Base-by-base conservation (phyloP, 2,113 vertebrate genomes). In the Chaenocephalus aceratus region DNA sequence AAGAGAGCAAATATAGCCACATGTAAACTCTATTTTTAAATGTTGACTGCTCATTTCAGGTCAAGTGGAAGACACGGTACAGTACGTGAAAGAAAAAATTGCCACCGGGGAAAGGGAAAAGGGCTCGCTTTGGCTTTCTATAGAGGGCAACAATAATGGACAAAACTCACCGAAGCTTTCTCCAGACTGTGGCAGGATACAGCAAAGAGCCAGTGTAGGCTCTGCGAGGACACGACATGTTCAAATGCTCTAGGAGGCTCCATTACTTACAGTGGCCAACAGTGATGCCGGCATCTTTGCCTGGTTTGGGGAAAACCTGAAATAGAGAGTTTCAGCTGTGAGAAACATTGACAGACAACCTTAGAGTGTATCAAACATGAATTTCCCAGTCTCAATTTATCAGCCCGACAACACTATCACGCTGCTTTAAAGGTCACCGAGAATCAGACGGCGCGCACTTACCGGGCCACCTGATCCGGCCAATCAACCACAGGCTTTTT, bases 401-500 rank as follows among this genome's bases (percentile, higher is more conserved):
- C 52, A 67, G 72, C 52, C 57, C 44, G 7, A 34, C 60, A 57
- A 44, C 44, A 53, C 61, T 72, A 85, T 84, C 81, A 67, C 53
- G 16, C 48, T n/a, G 64, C 75, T 64, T 54, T 72, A 91, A 93
- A 92, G 92, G 91, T 90, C 90, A 92, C 67, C 52, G 63, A 57
- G 75, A 92, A 88, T 85, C 86, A 88, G 70, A 72, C 73, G 63
- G 68, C 57, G 81, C 80, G 82, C 78, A 91, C 91, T 83, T 88
- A 92, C 88, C 45, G 67, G 77, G 79, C 67, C 84, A 87, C 78
- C 83, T 87, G 89, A 92, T 86, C 86, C 48, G 75, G 72, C 79
- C 86, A 92, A 92, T 92, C 90, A 93, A 85, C 88, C 79, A 72
- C 79, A 77, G 86, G 88, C 89, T 61, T 54, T 88, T 89, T 83